These are phyloP conservation scores for Empis stercorea DNA, from an alignment of 2,888 invertebrate species.

Conservation along the genomic window DNA sequence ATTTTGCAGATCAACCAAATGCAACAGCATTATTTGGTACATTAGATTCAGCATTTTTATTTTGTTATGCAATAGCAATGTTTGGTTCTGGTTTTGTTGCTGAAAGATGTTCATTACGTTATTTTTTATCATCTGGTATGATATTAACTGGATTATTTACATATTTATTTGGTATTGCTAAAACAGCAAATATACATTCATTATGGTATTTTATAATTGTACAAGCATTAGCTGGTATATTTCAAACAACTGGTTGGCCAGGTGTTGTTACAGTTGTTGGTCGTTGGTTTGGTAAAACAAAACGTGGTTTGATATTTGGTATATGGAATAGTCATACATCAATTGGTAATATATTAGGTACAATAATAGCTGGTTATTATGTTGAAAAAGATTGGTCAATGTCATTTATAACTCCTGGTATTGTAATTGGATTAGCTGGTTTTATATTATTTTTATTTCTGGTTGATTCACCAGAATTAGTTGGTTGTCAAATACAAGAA, in stretches of 20 bases:
- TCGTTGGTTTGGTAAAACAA: slow-evolving; percentile 94
- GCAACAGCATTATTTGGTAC: slow-evolving; percentile 70
- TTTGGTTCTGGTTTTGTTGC: slow-evolving; percentile 83
- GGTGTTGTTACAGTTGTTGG: slow-evolving; percentile 84
- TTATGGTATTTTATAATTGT: slow-evolving; percentile 70
- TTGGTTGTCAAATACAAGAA: slow-evolving; percentile 39
- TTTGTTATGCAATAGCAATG: slow-evolving; percentile 88
- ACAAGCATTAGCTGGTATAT: slow-evolving; percentile 76
- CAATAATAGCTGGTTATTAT: slow-evolving; percentile 75
- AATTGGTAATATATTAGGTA: slow-evolving; percentile 84
- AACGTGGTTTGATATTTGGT: slow-evolving; percentile 84
- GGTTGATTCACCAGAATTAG: slow-evolving; percentile 66
- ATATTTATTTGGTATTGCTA: slow-evolving; percentile 80
- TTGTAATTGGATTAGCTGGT: slow-evolving; percentile 60
- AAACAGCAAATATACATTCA: slow-evolving; percentile 65
- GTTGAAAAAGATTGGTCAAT: slow-evolving; percentile 81
- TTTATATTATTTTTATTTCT: slow-evolving; percentile 70
- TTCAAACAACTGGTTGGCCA: slow-evolving; percentile 94
- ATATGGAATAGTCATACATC: slow-evolving; percentile 97
- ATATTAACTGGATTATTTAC: slow-evolving; percentile 72
- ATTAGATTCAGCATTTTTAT: slow-evolving; percentile 82
- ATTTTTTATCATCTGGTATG: slow-evolving; percentile 88
- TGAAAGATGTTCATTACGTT: slow-evolving; percentile 79
- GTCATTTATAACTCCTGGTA: slow-evolving; percentile 83
- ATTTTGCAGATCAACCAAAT: slow-evolving; percentile 47